Evolutionary conservation across 1,140 invertebrate species (phyloP).

Genomic region (Eufriesea mexicana): DNA sequence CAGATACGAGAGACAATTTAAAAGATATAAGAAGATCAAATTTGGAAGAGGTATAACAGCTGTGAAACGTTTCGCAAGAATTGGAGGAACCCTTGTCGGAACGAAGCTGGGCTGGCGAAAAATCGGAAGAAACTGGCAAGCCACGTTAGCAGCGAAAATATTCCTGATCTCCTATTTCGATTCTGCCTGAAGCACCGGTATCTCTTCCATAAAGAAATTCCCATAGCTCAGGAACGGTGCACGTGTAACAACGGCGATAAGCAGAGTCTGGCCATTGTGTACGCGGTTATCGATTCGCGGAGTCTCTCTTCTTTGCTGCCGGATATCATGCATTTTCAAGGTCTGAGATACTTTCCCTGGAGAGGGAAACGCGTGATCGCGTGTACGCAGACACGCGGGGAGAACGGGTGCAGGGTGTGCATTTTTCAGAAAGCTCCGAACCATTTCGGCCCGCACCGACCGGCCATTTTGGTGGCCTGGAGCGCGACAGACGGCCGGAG

Average conservation of each 20-base stretch:
- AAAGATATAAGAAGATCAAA: too few relatives aligned
- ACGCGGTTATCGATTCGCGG: slow-evolving; percentile 60
- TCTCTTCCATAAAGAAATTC: slow-evolving; percentile 57
- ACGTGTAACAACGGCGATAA: slow-evolving; percentile 35
- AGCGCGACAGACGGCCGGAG: slow-evolving; percentile 40
- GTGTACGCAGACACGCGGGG: too few relatives aligned
- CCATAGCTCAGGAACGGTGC: slow-evolving; percentile 44
- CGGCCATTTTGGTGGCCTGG: slow-evolving; percentile 67
- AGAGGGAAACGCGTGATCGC: background rate
- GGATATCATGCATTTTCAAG: slow-evolving; percentile 72
- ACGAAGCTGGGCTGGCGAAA: too few relatives aligned
- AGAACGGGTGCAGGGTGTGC: slow-evolving; percentile 40
- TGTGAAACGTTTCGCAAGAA: too few relatives aligned
- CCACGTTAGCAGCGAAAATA: background rate
- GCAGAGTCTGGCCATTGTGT: slow-evolving; percentile 20
- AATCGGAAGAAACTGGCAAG: too few relatives aligned
- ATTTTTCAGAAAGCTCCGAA: slow-evolving; percentile 72
- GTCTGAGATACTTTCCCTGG: slow-evolving; percentile 69
- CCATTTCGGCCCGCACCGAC: slow-evolving; percentile 42
- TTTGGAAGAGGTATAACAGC: too few relatives aligned
- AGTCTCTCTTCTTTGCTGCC: slow-evolving; percentile 23
- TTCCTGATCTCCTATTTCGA: background rate
- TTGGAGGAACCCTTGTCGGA: too few relatives aligned
- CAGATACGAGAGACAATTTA: too few relatives aligned
- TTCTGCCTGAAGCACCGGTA: background rate